Conservation (phyloP, 2,797 vertebrate genomes). For the Gymnoscopelus braueri region DNA sequence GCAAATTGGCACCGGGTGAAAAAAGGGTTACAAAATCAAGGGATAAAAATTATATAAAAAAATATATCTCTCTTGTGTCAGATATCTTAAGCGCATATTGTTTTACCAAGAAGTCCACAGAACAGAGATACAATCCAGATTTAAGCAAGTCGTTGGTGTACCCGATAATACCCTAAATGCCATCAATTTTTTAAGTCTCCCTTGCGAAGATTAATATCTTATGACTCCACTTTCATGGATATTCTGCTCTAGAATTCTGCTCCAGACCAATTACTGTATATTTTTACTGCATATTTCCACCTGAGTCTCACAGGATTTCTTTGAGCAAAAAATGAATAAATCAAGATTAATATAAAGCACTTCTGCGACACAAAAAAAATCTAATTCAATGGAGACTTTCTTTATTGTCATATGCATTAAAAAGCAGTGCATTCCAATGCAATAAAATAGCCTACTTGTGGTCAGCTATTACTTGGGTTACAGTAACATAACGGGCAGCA, state of each 20-base stretch:
- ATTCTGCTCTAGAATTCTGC: slow-evolving; percentile 27
- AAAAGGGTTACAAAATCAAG: too few relatives aligned
- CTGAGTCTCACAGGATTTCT: slow-evolving; percentile 5
- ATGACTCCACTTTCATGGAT: slow-evolving; percentile 32
- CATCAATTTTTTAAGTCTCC: not conserved
- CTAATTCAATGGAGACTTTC: not conserved
- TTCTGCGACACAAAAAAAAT: not conserved
- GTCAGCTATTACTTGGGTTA: too few relatives aligned
- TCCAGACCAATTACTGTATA: slow-evolving; percentile 27
- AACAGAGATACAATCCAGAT: too few relatives aligned
- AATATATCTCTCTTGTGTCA: too few relatives aligned
- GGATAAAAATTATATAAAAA: too few relatives aligned
- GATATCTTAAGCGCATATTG: too few relatives aligned
- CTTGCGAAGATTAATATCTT: slow-evolving; percentile 46
- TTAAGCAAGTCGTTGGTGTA: not conserved
- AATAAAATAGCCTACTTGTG: too few relatives aligned
- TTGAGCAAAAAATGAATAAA: slow-evolving; percentile 16
- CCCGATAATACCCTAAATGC: not conserved
- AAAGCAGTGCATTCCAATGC: too few relatives aligned
- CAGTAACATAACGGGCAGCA: too few relatives aligned
- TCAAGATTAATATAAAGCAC: not conserved
- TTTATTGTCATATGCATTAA: too few relatives aligned
- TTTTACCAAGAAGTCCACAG: too few relatives aligned
- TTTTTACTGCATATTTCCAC: slow-evolving; percentile 31
- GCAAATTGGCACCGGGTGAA: too few relatives aligned